phyloP scores from a whole-genome alignment of 2,113 vertebrate species.

The Herpetotheres cachinnans region DNA sequence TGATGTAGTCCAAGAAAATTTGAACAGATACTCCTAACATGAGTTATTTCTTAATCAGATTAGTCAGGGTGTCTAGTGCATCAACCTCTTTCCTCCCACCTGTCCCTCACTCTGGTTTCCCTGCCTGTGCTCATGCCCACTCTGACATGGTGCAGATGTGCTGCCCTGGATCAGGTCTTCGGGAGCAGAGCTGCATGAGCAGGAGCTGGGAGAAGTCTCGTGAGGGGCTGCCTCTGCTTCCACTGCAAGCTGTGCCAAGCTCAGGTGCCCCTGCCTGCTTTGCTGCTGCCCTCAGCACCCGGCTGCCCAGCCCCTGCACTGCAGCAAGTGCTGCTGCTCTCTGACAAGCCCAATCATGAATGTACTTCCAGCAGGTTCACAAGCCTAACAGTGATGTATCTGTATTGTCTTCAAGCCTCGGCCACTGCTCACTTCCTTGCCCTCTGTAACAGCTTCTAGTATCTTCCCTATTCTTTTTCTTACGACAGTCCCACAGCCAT shows the following conservation, averaged over 20 bases:
- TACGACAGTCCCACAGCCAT: neutral
- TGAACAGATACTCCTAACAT: neutral
- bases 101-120: neutral
- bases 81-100: neutral
- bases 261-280: neutral
- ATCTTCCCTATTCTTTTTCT: neutral
- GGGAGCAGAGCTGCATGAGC: neutral
- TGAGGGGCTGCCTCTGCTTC: neutral
- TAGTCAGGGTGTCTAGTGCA: neutral
- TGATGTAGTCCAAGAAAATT: neutral
- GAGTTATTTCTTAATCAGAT: neutral
- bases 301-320: neutral
- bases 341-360: neutral
- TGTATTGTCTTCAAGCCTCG: neutral
- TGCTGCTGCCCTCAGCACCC: too few relatives aligned
- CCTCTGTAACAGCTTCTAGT: neutral
- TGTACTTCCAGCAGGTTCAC: accelerated
- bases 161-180: neutral
- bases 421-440: neutral
- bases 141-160: neutral
- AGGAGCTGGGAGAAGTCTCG: neutral
- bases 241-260: neutral
- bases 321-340: neutral
- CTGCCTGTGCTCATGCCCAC: neutral
- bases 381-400: neutral